Percentiles rank a stretch among this genome's conserved stretches.
These are phyloP conservation scores for Mylabris sibirica DNA, from an alignment of 2,888 invertebrate species.

Conservation along the genomic window DNA sequence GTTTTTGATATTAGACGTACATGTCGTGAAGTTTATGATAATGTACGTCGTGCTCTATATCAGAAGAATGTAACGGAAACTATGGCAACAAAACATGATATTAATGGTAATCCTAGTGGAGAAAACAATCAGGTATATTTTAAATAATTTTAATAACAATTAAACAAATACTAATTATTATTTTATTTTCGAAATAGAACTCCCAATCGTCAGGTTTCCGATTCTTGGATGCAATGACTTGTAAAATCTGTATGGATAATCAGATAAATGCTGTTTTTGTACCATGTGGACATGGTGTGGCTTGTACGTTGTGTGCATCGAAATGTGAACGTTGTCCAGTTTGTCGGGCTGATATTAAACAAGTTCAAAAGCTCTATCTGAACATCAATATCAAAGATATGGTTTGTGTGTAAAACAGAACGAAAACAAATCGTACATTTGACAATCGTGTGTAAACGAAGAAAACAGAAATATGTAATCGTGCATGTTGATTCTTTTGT, in stretches of 20 bases:
- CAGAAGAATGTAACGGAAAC: constrained; percentile 51
- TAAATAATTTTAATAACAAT: background rate
- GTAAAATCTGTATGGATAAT: constrained; percentile 88
- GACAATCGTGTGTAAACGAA: constrained; percentile 29
- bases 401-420: constrained; percentile 24
- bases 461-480: constrained; percentile 12
- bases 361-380: constrained; percentile 74
- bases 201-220: constrained; percentile 63
- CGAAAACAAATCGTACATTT: constrained; percentile 19
- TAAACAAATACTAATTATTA: background rate
- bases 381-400: constrained; percentile 67
- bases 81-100: constrained; percentile 7
- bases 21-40: constrained; percentile 89
- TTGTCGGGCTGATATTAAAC: constrained; percentile 75
- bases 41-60: constrained; percentile 78
- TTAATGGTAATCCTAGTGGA: constrained; percentile 55
- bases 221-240: constrained; percentile 74
- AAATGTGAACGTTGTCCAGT: constrained; percentile 79
- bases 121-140: constrained; percentile 40
- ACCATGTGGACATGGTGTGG: constrained; percentile 88
- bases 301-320: constrained; percentile 79
- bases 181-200: constrained; percentile 56
- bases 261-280: constrained; percentile 83
- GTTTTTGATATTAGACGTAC: constrained; percentile 91
- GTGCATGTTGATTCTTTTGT: constrained; percentile 12